Conservation (phyloP, 53 echinoderm and acorn worm species). For the Holothuria scabra region DNA sequence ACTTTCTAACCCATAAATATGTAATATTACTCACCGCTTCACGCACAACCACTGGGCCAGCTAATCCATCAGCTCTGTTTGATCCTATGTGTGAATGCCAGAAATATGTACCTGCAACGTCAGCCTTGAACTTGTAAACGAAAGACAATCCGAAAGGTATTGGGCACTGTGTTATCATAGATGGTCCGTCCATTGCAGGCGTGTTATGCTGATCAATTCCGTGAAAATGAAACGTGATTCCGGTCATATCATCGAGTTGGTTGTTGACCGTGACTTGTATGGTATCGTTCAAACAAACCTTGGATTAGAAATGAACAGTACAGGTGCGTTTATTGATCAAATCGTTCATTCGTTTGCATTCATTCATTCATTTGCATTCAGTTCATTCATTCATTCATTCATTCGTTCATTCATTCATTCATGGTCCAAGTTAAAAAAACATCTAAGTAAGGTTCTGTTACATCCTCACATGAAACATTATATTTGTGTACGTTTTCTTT, state of each 20-base stretch:
- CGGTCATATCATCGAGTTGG: constrained; percentile 66
- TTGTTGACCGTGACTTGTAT: constrained; percentile 71
- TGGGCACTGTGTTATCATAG: constrained; percentile 89
- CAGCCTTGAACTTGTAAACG: constrained; percentile 67
- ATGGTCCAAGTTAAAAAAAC: too few species aligned
- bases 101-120: constrained; percentile 65
- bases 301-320: too few species aligned
- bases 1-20: too few species aligned
- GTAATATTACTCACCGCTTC: too few species aligned
- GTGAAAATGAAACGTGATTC: constrained; percentile 92
- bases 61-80: constrained; percentile 88
- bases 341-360: too few species aligned
- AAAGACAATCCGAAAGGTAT: constrained; percentile 67
- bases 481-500: too few species aligned
- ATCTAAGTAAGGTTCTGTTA: too few species aligned
- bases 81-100: constrained; percentile 92
- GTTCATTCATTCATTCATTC: too few species aligned
- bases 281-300: constrained; percentile 86
- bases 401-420: too few species aligned
- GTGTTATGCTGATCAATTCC: constrained; percentile 68
- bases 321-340: too few species aligned
- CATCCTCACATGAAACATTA: too few species aligned
- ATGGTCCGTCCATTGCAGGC: constrained; percentile 88
- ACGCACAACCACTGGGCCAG: constrained; percentile 79
- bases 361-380: too few species aligned